These are phyloP conservation scores for Paragorgia papillata DNA, from an alignment of 92 coral and sea anemone genomes.

Conservation along the genomic window DNA sequence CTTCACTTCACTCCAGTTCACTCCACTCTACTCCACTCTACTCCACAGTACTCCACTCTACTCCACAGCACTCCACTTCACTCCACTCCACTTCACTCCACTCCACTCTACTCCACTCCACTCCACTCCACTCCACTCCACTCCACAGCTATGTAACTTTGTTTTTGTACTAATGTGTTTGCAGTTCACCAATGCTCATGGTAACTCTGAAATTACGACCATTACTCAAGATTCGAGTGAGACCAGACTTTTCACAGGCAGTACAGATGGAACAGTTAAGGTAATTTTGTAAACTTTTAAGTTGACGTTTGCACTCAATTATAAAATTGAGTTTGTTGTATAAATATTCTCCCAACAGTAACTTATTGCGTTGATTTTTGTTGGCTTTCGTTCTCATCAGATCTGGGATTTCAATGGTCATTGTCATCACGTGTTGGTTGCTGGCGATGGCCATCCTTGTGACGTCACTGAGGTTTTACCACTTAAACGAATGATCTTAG, in stretches of 20 bases:
- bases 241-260: slow-evolving; percentile 91
- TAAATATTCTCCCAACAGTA: too few species aligned
- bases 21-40: too few species aligned
- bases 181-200: slow-evolving; percentile 98
- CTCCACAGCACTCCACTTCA: too few species aligned
- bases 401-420: slow-evolving; percentile 99
- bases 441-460: slow-evolving; percentile 93
- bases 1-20: too few species aligned
- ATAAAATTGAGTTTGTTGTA: too few species aligned
- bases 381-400: slow-evolving; percentile 47
- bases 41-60: too few species aligned
- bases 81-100: too few species aligned
- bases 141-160: too few species aligned
- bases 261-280: slow-evolving; percentile 97
- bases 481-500: slow-evolving; percentile 84
- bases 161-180: too few species aligned
- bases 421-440: slow-evolving; percentile 94
- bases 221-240: slow-evolving; percentile 92
- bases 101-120: too few species aligned
- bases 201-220: slow-evolving; percentile 89
- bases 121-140: too few species aligned
- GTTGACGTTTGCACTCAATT: background rate
- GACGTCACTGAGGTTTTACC: slow-evolving; percentile 92
- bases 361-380: too few species aligned
- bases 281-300: slow-evolving; percentile 32